phyloP scores from a whole-genome alignment of 1,140 invertebrate species.

The Zaprionus tsacasi region DNA sequence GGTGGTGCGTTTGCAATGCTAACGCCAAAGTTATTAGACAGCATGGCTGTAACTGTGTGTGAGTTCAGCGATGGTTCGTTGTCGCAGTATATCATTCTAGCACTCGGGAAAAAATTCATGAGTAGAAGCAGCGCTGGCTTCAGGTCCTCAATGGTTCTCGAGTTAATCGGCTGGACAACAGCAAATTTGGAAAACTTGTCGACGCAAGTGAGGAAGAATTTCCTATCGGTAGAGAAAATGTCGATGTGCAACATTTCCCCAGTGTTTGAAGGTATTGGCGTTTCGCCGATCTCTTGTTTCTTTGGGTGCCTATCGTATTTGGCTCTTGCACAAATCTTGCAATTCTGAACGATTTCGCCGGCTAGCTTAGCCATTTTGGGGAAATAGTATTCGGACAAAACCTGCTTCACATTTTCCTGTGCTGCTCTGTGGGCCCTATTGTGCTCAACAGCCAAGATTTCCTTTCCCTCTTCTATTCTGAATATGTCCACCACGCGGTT shows the following conservation, averaged over 20 bases:
- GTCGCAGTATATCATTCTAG: conserved; percentile 3
- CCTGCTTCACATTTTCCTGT: too few relatives aligned
- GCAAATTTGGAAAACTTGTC: conserved; percentile 12
- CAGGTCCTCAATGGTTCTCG: conserved; percentile 8
- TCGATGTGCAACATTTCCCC: conserved; percentile 6
- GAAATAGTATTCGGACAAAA: too few relatives aligned
- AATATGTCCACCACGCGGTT: too few relatives aligned
- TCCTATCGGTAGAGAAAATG: conserved; percentile 2
- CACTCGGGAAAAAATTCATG: conserved; percentile 16
- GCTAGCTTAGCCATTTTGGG: conserved; percentile 2
- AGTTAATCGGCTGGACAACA: conserved; percentile 3
- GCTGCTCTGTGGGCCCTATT: too few relatives aligned
- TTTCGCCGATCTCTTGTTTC: conserved; percentile 6
- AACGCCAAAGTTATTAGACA: too few relatives aligned
- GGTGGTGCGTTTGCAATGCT: conserved; percentile 12
- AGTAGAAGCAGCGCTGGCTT: background rate
- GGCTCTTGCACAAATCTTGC: background rate
- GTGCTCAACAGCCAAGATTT: too few relatives aligned
- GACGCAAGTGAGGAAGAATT: conserved; percentile 3
- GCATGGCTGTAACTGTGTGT: conserved; percentile 1
- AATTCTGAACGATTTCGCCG: background rate
- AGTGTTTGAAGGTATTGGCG: background rate
- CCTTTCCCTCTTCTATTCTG: too few relatives aligned
- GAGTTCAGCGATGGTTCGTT: conserved; percentile 12
- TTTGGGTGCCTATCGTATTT: too few relatives aligned